Percentiles rank a stretch among this genome's conserved stretches.
phyloP scores from a whole-genome alignment of 2,113 vertebrate genomes.

The Apteryx owenii region DNA sequence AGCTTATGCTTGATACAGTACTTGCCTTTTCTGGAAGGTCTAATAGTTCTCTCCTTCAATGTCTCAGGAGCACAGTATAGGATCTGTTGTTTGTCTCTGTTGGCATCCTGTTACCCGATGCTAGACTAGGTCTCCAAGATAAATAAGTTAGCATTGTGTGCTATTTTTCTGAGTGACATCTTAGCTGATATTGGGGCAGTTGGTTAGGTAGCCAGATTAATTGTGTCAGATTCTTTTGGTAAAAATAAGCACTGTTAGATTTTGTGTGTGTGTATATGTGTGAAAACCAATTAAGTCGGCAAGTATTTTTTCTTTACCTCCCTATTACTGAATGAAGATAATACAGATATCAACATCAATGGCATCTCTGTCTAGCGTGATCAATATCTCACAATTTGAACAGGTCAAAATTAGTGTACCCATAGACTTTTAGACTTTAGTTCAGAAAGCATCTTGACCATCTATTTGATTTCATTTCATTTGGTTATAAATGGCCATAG shows the following conservation, averaged over 20 bases:
- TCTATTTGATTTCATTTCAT: not conserved
- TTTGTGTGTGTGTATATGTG: not conserved
- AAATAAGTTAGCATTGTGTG: not conserved
- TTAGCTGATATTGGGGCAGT: not conserved
- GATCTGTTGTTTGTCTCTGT: not conserved
- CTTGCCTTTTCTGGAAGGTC: not conserved
- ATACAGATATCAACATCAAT: not conserved
- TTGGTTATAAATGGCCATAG: not conserved
- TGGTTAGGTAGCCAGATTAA: not conserved
- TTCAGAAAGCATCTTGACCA: not conserved
- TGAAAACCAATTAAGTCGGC: not conserved
- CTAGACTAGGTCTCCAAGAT: not conserved
- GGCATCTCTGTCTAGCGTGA: not conserved
- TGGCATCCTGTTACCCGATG: not conserved
- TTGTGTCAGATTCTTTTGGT: not conserved
- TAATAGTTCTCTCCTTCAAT: not conserved
- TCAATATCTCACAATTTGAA: not conserved
- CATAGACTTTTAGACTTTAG: not conserved
- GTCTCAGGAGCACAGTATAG: not conserved
- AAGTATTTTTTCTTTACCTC: not conserved
- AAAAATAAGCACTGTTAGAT: not conserved
- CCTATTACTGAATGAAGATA: not conserved
- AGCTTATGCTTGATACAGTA: not conserved
- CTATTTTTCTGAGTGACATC: not conserved
- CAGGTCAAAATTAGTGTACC: not conserved